These are phyloP conservation scores for Asarcornis scutulata DNA, from an alignment of 2,113 vertebrate genomes.

Conservation along the genomic window DNA sequence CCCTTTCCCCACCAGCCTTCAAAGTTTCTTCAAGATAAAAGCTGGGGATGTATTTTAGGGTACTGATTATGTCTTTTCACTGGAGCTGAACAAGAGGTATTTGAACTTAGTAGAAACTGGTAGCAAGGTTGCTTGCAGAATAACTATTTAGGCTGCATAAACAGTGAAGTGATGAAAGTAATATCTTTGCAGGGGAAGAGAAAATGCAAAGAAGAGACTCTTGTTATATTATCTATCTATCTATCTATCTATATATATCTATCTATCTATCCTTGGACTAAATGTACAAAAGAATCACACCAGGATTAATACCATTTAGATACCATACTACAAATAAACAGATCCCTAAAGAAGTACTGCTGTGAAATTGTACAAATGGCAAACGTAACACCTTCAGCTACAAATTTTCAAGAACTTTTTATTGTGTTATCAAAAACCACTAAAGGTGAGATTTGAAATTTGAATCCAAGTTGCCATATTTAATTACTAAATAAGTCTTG, in stretches of 20 bases:
- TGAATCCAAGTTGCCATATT: conserved; percentile 7
- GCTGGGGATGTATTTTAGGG: background rate
- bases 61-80: background rate
- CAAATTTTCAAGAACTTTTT: background rate
- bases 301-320: background rate
- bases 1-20: background rate
- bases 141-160: background rate
- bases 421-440: background rate
- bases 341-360: background rate
- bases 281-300: background rate
- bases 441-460: background rate
- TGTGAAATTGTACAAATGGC: background rate
- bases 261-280: too few relatives aligned
- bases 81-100: background rate
- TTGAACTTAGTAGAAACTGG: background rate
- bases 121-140: background rate
- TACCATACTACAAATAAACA: background rate
- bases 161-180: background rate
- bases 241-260: too few relatives aligned
- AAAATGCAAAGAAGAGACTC: background rate
- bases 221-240: too few relatives aligned
- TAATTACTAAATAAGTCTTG: conserved; percentile 57
- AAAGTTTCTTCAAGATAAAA: background rate
- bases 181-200: background rate
- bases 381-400: background rate